A percentile compares a stretch with the other conserved stretches of the same genome.
These are phyloP conservation scores for Entomyzon cyanotis DNA, from an alignment of 2,113 vertebrate species.

Conservation along the genomic window DNA sequence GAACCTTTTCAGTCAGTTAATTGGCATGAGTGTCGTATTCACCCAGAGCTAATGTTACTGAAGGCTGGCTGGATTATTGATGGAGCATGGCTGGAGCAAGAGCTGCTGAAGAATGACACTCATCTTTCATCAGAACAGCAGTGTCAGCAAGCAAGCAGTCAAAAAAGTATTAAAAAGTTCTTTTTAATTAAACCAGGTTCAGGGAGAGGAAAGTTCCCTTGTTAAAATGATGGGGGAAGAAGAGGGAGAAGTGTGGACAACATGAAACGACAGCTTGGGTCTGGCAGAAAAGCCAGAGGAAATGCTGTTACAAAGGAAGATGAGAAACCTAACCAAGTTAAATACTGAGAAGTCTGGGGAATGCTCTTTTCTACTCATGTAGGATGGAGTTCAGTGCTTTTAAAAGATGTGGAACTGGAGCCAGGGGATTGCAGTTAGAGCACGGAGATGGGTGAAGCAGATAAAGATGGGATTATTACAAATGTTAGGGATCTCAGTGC, in stretches of 20 bases:
- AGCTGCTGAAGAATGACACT: not conserved
- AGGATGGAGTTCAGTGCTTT: not conserved
- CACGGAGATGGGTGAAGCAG: not conserved
- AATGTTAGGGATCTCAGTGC: not conserved
- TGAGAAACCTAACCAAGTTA: not conserved
- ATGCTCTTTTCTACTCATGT: not conserved
- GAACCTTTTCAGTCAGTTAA: constrained; percentile 16
- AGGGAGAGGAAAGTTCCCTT: not conserved
- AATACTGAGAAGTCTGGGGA: not conserved
- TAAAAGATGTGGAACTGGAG: not conserved
- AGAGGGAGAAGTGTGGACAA: not conserved
- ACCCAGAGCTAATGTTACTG: not conserved
- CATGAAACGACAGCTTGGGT: not conserved
- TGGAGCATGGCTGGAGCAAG: not conserved
- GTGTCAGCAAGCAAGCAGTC: not conserved
- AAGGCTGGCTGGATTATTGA: constrained; percentile 23
- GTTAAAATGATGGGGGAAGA: not conserved
- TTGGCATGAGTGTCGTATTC: not conserved
- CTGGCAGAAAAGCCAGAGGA: not conserved
- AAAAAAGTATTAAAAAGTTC: not conserved
- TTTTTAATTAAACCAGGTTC: not conserved
- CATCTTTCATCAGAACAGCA: not conserved
- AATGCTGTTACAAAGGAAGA: not conserved
- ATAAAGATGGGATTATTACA: not conserved
- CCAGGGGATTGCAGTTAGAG: not conserved